phyloP scores from a whole-genome alignment of 2,888 invertebrate genomes.

The Lasioglossum morio region DNA sequence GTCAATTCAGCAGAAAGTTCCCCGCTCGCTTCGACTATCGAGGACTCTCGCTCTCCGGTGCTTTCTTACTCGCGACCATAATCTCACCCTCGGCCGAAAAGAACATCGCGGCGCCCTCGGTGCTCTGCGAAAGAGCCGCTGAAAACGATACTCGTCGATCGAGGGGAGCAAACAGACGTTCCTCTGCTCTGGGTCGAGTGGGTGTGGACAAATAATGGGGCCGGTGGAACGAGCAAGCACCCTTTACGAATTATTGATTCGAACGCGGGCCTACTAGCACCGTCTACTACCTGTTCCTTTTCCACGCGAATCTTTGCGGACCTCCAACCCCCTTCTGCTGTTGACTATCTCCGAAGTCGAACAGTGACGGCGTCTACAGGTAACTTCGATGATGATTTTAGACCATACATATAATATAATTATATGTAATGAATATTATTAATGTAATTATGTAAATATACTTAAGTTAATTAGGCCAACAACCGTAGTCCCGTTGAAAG shows the following conservation, averaged over 20 bases:
- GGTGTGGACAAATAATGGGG: constrained; percentile 45
- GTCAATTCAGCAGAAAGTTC: constrained; percentile 62
- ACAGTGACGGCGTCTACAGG: background rate
- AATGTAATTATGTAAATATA: too few relatives aligned
- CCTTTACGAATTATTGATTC: constrained; percentile 53
- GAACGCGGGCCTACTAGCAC: background rate
- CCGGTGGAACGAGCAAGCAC: constrained; percentile 38
- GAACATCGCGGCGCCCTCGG: constrained; percentile 26
- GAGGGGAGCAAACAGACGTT: constrained; percentile 37
- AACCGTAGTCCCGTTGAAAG: too few relatives aligned
- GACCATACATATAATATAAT: too few relatives aligned
- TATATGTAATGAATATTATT: too few relatives aligned
- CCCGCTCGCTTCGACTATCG: constrained; percentile 38
- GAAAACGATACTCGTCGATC: constrained; percentile 41
- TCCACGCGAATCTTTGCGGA: background rate
- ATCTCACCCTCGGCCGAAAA: constrained; percentile 33
- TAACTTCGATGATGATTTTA: too few relatives aligned
- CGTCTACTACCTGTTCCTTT: background rate
- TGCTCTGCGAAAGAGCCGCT: constrained; percentile 20
- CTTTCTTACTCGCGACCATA: constrained; percentile 33
- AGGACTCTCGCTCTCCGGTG: constrained; percentile 41
- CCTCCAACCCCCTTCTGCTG: background rate
- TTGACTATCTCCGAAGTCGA: background rate
- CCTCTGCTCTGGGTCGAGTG: constrained; percentile 28
- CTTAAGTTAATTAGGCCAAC: too few relatives aligned